Percentiles rank a stretch among this genome's conserved stretches.
phyloP scores from a whole-genome alignment of 2,888 invertebrate genomes.

The Cistogaster globosa region DNA sequence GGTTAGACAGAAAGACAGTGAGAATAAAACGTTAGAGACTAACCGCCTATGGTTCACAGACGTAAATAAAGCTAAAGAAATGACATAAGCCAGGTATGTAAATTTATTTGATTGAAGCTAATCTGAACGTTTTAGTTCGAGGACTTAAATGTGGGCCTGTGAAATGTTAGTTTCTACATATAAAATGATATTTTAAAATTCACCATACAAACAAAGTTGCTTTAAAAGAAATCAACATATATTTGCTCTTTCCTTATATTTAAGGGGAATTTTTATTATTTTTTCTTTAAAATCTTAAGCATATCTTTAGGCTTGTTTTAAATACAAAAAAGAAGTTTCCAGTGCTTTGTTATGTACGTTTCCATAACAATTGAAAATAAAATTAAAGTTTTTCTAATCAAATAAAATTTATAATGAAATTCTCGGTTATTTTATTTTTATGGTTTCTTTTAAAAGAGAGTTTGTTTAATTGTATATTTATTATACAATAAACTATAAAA shows the following conservation, averaged over 20 bases:
- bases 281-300: neutral
- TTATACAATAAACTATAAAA: constrained; percentile 54
- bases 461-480: constrained; percentile 7
- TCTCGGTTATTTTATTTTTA: constrained; percentile 2
- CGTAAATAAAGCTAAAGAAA: neutral
- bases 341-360: neutral
- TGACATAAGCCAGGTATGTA: neutral
- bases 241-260: too few relatives aligned
- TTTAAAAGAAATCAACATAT: too few relatives aligned
- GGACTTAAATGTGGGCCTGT: neutral
- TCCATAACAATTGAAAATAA: neutral
- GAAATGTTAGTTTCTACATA: too few relatives aligned
- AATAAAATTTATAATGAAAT: constrained; percentile 38
- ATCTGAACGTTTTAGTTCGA: neutral
- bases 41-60: too few relatives aligned
- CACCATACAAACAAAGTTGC: too few relatives aligned
- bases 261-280: too few relatives aligned
- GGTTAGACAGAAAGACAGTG: constrained; percentile 17
- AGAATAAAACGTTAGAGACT: neutral
- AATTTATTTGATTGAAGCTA: neutral
- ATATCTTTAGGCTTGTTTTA: constrained; percentile 13
- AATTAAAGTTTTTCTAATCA: constrained; percentile 30
- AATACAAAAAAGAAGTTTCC: neutral
- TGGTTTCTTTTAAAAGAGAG: neutral
- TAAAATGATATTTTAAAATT: too few relatives aligned